Conservation (phyloP, 1,140 invertebrate genomes). For the Drosophila pseudoobscura region DNA sequence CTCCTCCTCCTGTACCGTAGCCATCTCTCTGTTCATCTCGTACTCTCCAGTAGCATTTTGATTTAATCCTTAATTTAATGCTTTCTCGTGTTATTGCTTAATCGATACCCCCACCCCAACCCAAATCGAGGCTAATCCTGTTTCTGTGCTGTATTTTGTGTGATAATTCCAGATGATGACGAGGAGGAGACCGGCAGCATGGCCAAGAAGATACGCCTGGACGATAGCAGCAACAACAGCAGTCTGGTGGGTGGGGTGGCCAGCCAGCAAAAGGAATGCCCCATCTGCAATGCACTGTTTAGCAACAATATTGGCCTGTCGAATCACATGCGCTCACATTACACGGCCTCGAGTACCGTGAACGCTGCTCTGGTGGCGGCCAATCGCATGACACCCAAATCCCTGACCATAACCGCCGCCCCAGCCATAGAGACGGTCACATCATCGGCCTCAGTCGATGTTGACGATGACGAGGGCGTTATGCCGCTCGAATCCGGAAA, state of each 20-base stretch:
- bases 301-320: constrained; percentile 79
- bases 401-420: constrained; percentile 68
- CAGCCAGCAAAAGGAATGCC: constrained; percentile 75
- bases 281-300: constrained; percentile 79
- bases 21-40: not conserved
- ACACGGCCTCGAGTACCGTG: constrained; percentile 64
- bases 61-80: not conserved
- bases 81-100: not conserved
- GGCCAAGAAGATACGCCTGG: constrained; percentile 75
- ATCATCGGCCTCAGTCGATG: not conserved
- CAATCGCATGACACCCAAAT: constrained; percentile 74
- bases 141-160: no score
- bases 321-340: constrained; percentile 82
- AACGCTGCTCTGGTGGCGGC: constrained; percentile 61
- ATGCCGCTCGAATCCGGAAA: no score
- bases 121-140: no score
- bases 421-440: constrained; percentile 36
- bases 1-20: constrained; percentile 8
- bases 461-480: not conserved
- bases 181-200: constrained; percentile 65
- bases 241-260: constrained; percentile 47
- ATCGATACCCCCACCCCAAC: no score
- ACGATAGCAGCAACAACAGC: constrained; percentile 68
- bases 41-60: not conserved
- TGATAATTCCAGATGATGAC: constrained; percentile 60